Conservation (phyloP, 2,113 vertebrate genomes). For the Uria lomvia region DNA sequence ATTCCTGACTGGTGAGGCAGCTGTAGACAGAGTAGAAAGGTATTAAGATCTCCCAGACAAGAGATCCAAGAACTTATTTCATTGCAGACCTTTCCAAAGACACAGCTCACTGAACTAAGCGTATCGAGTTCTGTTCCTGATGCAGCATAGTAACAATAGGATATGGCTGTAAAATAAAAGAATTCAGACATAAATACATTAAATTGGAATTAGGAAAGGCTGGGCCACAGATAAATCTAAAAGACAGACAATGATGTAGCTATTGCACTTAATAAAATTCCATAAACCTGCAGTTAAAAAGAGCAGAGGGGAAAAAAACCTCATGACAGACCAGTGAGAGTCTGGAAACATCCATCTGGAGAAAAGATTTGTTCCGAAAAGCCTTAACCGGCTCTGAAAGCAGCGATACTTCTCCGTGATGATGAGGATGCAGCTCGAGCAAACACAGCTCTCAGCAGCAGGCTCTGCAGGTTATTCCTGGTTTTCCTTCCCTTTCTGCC, state of each 20-base stretch:
- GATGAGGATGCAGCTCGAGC: background rate
- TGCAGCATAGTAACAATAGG: background rate
- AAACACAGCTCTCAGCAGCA: background rate
- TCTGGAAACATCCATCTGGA: slow-evolving; percentile 55
- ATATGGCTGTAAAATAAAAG: slow-evolving; percentile 16
- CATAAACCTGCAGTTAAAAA: slow-evolving; percentile 33
- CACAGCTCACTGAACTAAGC: background rate
- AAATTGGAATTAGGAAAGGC: background rate
- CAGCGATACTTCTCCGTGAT: background rate
- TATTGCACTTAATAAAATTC: slow-evolving; percentile 51
- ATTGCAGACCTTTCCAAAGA: background rate
- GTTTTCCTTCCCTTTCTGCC: background rate
- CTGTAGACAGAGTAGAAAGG: background rate
- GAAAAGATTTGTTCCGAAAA: slow-evolving; percentile 31
- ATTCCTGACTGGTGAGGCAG: background rate
- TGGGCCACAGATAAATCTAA: slow-evolving; percentile 43
- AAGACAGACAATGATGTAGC: slow-evolving; percentile 43
- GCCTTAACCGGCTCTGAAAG: background rate
- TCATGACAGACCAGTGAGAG: slow-evolving; percentile 1
- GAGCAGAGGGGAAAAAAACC: background rate
- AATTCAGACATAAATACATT: slow-evolving; percentile 53
- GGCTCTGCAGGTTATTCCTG: slow-evolving; percentile 23
- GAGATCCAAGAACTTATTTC: background rate
- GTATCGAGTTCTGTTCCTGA: slow-evolving; percentile 1
- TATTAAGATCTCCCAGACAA: background rate